Base-by-base conservation (phyloP, 2,888 invertebrate genomes). In the Acleris holmiana region DNA sequence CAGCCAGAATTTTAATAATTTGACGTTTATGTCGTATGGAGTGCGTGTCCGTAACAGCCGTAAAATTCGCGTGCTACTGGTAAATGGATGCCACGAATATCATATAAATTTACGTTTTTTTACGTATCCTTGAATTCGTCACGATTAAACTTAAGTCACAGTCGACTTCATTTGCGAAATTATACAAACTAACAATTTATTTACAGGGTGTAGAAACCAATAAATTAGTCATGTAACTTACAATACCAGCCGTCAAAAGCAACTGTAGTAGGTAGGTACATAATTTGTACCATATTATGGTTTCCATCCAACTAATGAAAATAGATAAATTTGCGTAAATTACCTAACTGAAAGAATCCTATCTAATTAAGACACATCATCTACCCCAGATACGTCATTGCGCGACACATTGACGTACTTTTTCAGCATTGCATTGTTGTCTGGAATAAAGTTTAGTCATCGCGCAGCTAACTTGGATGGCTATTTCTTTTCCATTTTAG, bases 81-180 rank as follows among this genome's bases (percentile, higher is more conserved):
- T 74, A 81, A 85, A 85, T 84, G 80, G 84, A 85, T 86, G 86
- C 81, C 81, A 77, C 76, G 81, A 80, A 82, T 81, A 79, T 79
- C 80, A 83, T 81, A 85, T 86, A 85, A 82, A 86, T 86, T 85
- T 85, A 81, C 76, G 77, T 77, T 82, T 84, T 83, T 85, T 85
- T 84, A 82, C 75, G 80, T 78, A 78, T 78, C 85, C 84, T 84
- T 84, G 82, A 82, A 83, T 83, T 80, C 78, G 76, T 79, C 81
- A 76, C 73, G 69, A 65, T 63, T 76, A 78, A 80, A 76, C 72
- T 74, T 75, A 76, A 76, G 77, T 76, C 75, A 77, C 77, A 76
- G 72, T 79, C 15, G 6, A 41, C 35, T 35, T 35, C n/a, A 41
- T 41, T n/a, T 41, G 41, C 13, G 5, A 44, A 17, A 17, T 10